Evolutionary conservation across 1,140 invertebrate species (phyloP), one percentile per base, ranked within the genome.

Genomic region (Leptoteleia sp.): DNA sequence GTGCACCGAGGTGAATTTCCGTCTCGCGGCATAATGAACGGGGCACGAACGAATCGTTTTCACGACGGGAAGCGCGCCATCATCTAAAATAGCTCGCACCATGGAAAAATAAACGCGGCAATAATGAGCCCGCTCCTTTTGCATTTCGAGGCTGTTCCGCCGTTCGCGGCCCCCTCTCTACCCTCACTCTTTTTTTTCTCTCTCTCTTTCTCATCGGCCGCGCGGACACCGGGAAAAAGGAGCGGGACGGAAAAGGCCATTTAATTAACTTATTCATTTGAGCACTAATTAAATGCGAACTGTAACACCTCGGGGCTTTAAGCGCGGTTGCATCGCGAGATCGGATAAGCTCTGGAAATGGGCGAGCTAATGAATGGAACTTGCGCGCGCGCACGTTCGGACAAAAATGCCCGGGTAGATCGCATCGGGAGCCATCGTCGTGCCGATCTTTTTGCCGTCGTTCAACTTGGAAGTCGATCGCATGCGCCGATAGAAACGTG

Each of bases 251-350:
- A 8, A 31, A 35, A 45, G 38, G 38, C 47, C 61, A 73, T 84
- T 84, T 85, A 87, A 88, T 87, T 88, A 87, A 88, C 85, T 88
- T 86, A 87, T 87, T 87, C 85, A 87, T 87, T 84, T 79, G 81
- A 68, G 59, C 79, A 67, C 86, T 88, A 88, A 88, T 87, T 88
- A 88, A 88, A 87, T 84, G 84, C 79, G 85, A 86, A 85, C 82
- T 83, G 81, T 87, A 88, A 88, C 86, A 88, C 87, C 87, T 88
- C 76, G 48, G 47, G 71, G 73, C 77, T 79, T 54, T 76, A 71
- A 81, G 82, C 75, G 76, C 80, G 77, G 73, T 79, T 76, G 55
- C 80, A 76, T 67, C 61, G 61, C 62, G 57, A 83, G 82, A 83
- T 87, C 84, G 83, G 84, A 85, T 86, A 86, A 86, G 84, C 61